Base-by-base conservation (phyloP, 2,888 invertebrate genomes). In the Apamea monoglypha region DNA sequence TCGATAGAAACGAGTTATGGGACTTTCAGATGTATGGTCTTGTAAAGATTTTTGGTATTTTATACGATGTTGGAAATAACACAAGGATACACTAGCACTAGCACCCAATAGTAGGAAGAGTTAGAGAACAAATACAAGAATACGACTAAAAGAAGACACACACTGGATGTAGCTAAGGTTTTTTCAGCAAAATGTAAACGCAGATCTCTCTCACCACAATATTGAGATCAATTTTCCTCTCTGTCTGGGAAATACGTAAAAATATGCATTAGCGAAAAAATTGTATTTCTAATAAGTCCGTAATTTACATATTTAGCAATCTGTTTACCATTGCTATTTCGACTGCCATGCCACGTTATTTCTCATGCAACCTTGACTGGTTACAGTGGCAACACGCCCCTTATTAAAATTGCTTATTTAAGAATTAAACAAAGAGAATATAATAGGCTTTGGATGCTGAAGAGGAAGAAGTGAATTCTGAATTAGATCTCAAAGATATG, bases 1-100 rank as follows among this genome's bases (percentile, higher is more conserved):
- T 87, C 87, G 81, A 86, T 86, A 85, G 70, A 66, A 89, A 84
- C 80, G 85, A 78, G 83, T 82, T 79, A 85, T 89, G 79, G 87
- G 83, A 81, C 83, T 87, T 76, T 74, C 40, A 68, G 79, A 81
- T 81, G 70, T 80, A 80, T 78, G 81, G 78, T 77, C 81, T 76
- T 71, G 74, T 40, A 63, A 47, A 78, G 50, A 69, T 78, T 70
- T 70, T 78, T 69, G 47, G 32, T 63, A 10, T 67, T 70, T 78
- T 80, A 64, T 70, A 50, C 21, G 21, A 56, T 56, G 16, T 47
- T 59, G 12, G 53, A 47, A 70, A 44, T 70, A 64, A 53, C 3
- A 6, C 47, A 56, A n/a, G 12, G 10, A 53, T 50, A 61, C 7
- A 53, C 7, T 29, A 61, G 10, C 7, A 53, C 7, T 29, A 61